Conservation (phyloP, 2,113 vertebrate genomes). For the Thinocorus orbignyianus region DNA sequence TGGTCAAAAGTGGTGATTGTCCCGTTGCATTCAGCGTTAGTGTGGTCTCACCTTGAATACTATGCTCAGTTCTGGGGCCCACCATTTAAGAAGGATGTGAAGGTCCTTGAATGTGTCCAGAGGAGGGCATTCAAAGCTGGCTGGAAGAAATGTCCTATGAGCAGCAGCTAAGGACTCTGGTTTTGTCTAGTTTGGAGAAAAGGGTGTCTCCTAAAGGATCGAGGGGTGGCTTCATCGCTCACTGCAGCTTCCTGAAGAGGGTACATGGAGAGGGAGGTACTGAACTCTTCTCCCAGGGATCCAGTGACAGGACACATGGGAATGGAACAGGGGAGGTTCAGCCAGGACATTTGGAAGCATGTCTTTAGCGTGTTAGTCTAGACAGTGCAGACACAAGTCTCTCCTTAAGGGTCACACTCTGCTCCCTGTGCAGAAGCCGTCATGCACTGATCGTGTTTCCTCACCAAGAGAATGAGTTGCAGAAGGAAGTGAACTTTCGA, state of each 20-base stretch:
- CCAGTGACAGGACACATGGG: neutral
- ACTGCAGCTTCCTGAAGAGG: neutral
- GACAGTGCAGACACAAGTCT: accelerated
- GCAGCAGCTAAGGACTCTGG: neutral
- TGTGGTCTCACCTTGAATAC: neutral
- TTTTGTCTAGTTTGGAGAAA: neutral
- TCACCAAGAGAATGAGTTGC: neutral
- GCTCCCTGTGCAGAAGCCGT: neutral
- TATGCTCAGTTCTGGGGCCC: neutral
- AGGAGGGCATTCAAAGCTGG: neutral
- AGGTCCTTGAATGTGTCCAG: neutral
- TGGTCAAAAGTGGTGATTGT: neutral
- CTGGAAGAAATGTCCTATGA: neutral
- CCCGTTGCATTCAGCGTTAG: neutral
- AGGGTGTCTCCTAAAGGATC: too few relatives aligned
- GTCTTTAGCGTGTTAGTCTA: neutral
- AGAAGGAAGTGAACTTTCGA: neutral
- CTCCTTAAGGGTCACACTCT: neutral
- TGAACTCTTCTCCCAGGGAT: neutral
- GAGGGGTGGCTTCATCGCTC: neutral
- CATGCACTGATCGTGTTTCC: accelerated
- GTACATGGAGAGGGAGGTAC: neutral
- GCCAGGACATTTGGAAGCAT: neutral
- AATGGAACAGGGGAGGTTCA: neutral
- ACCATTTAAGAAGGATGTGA: neutral